Base-by-base conservation (phyloP, 1,140 invertebrate species). In the Euglossa dilemma region DNA sequence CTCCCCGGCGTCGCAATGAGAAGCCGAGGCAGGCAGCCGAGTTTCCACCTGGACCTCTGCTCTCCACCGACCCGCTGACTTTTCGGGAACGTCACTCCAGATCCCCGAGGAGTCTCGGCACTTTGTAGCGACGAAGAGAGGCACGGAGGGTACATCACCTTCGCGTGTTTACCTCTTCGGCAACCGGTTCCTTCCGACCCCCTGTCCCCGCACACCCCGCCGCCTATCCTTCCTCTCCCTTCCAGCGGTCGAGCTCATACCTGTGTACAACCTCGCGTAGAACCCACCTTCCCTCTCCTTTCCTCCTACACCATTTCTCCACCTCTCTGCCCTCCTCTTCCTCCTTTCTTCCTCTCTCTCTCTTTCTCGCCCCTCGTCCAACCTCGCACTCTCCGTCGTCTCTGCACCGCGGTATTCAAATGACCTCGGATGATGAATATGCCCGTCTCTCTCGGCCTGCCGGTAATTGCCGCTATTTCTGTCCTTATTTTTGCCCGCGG, bases 161-260 rank as follows among this genome's bases (percentile, higher is more conserved):
- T 92, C 85, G 93, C 91, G 92, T 93, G 93, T 93, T 93, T 93
- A 93, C 93, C 91, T 93, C 93, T 90, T 89, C 86, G 86, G 89
- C 88, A 93, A 94, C 93, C 92, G 93, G 93, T 94, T 94, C 86
- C 83, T 79, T 80, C 73, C 69, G 52, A 50, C 76, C 69, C 50
- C 72, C 45, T 43, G 71, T n/a, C 70, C 76, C 57, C 56, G n/a
- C n/a, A n/a, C n/a, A n/a, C n/a, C 79, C 80, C 86, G 69, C 11
- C 28, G 36, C 54, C 45, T 45, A 43, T 85, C 45, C 2, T 28
- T 64, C 50, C 57, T 76, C 81, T 85, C 69, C 61, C 66, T 54
- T n/a, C 52, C 50, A 43, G 54, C 72, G 23, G 47, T 47, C 28
- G n/a, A n/a, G 43, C 45, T 61, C 71, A 73, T 57, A 61, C 72